These are phyloP conservation scores for Orthonychiurus folsomi DNA, from an alignment of 2,888 invertebrate genomes.

Conservation along the genomic window DNA sequence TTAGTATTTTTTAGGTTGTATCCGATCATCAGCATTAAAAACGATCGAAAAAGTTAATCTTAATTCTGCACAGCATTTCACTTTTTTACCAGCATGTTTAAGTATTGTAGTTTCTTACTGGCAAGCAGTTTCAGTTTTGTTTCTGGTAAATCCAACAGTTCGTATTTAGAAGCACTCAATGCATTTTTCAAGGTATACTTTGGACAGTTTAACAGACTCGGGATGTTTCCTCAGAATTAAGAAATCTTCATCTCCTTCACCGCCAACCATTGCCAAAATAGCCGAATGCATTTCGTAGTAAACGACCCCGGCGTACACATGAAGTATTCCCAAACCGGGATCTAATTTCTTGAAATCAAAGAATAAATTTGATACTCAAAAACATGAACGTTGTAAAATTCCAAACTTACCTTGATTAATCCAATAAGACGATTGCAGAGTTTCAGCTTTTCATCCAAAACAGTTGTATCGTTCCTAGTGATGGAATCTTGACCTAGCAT, in stretches of 20 bases:
- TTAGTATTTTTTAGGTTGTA: too few relatives aligned
- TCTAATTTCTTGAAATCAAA: slow-evolving; percentile 41
- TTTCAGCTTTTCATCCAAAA: slow-evolving; percentile 35
- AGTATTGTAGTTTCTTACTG: slow-evolving; percentile 37
- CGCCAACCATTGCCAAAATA: slow-evolving; percentile 41
- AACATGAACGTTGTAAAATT: too few relatives aligned
- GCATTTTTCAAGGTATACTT: slow-evolving; percentile 42
- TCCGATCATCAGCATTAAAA: too few relatives aligned
- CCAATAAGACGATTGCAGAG: slow-evolving; percentile 43
- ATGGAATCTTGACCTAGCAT: slow-evolving; percentile 60
- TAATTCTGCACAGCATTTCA: too few relatives aligned
- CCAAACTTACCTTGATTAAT: slow-evolving; percentile 42
- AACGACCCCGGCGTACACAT: slow-evolving; percentile 68
- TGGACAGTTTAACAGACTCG: slow-evolving; percentile 36
- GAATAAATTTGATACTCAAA: too few relatives aligned
- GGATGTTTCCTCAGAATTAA: slow-evolving; percentile 30
- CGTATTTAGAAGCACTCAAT: slow-evolving; percentile 42
- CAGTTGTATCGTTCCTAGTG: slow-evolving; percentile 42
- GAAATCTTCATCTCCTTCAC: slow-evolving; percentile 38
- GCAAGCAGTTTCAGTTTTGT: slow-evolving; percentile 42
- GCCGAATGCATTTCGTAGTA: slow-evolving; percentile 56
- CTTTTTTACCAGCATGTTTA: slow-evolving; percentile 29
- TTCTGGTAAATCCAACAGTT: slow-evolving; percentile 45
- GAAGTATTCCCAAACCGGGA: slow-evolving; percentile 47
- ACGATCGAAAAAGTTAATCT: too few relatives aligned